A percentile compares a stretch with the other conserved stretches of the same genome.
phyloP scores from a whole-genome alignment of 2,113 vertebrate genomes.

The Spea multiplicata region DNA sequence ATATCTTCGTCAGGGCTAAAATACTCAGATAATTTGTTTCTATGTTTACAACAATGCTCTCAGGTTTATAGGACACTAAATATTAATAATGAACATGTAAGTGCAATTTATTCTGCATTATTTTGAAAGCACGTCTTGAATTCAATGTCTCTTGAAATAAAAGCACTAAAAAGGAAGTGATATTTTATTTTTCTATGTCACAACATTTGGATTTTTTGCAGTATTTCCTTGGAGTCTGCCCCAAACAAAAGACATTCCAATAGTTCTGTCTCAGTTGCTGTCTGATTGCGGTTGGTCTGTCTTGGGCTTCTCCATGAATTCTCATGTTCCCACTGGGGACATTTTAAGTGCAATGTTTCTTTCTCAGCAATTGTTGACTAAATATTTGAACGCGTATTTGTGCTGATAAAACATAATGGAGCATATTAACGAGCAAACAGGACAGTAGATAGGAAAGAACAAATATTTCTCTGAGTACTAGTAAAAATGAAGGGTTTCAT shows the following conservation, averaged over 20 bases:
- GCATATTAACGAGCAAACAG: neutral
- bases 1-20: too few relatives aligned
- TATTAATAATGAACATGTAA: too few relatives aligned
- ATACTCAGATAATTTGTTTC: too few relatives aligned
- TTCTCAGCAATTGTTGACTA: constrained; percentile 1
- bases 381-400: constrained; percentile 1
- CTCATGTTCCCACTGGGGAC: constrained; percentile 2
- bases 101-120: neutral
- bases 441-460: neutral
- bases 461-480: too few relatives aligned
- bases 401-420: neutral
- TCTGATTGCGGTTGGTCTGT: constrained; percentile 4
- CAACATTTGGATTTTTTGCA: neutral
- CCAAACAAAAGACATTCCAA: neutral
- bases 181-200: neutral
- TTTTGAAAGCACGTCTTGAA: neutral
- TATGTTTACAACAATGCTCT: too few relatives aligned
- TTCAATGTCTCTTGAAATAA: neutral
- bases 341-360: constrained; percentile 15
- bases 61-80: too few relatives aligned
- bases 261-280: neutral
- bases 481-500: too few relatives aligned
- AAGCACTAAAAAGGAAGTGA: neutral
- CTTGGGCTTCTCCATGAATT: neutral
- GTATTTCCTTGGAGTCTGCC: neutral